Base-by-base conservation (phyloP, 1,140 invertebrate genomes). In the Nymphalis io region DNA sequence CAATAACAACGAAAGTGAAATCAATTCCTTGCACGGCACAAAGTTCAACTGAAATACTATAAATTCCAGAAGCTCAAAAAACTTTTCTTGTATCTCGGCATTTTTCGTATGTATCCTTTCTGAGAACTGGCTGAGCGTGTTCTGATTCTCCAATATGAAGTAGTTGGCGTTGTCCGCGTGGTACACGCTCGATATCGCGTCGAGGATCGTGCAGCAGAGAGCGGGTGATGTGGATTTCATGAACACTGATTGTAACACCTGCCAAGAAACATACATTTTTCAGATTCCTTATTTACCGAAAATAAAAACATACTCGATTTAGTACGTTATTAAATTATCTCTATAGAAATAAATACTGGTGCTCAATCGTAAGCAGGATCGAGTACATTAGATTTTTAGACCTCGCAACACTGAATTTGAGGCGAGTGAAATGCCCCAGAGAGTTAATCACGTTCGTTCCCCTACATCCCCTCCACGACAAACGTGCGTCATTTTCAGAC, bases 101-200 rank as follows among this genome's bases (percentile, higher is more conserved):
- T 96, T 95, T 92, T 99, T 99, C 3, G 95, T 88, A 79, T 98
- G 95, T 75, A 99, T 98, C 83, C 96, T 97, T 84, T 99, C 99
- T 1, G 97, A 97, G 92, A 99, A 99, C 88, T 98, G 96, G 76
- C 97, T 97, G 10, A 99, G 92, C 4, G 98, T 99, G 84, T 98
- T 97, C 89, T 99, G 97, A 76, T 96, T 96, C 90, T 99, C 99
- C 0, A 99, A 93, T 80, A 99, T 99, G 87, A 99, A 99, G 91
- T 99, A 99, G 92, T 99, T 99, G 16, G 98, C 97, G 88, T 98
- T 97, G 89, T 99, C 99, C 20, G 98, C 97, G 88, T 99, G 97
- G 89, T 99, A 99, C 13, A 99, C 96, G 74, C 96, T 97, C 13
- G 96, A 98, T 84, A 99, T 98, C 1, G 98, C 97, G 85, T 99